Percentiles rank a stretch among this genome's conserved stretches.
phyloP scores from a whole-genome alignment of 1,140 invertebrate species.

The Danaus plexippus region DNA sequence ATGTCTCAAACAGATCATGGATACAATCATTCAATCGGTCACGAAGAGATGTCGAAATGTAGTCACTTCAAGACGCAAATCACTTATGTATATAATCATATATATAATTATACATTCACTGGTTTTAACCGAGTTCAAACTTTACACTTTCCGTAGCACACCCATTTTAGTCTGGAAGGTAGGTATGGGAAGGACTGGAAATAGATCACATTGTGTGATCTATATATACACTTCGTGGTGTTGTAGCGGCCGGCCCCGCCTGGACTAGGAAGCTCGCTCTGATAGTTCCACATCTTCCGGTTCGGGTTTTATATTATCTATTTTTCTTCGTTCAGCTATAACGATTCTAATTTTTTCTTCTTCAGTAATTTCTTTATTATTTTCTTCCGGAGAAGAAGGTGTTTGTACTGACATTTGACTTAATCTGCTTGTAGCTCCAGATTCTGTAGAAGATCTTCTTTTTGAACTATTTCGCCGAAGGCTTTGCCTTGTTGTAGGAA shows the following conservation, averaged over 20 bases:
- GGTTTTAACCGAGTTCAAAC: constrained; percentile 55
- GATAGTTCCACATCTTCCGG: constrained; percentile 58
- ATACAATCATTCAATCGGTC: constrained; percentile 24
- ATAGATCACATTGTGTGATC: constrained; percentile 20
- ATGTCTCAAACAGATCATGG: constrained; percentile 22
- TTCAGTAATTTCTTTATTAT: constrained; percentile 47
- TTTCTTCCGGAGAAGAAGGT: constrained; percentile 30
- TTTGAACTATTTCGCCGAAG: constrained; percentile 38
- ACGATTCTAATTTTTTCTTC: constrained; percentile 68
- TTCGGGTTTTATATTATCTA: constrained; percentile 54
- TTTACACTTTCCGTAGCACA: constrained; percentile 37
- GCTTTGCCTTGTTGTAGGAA: constrained; percentile 48
- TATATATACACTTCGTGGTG: constrained; percentile 68
- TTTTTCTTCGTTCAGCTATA: constrained; percentile 66
- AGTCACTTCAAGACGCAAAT: constrained; percentile 9
- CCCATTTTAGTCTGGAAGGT: constrained; percentile 26
- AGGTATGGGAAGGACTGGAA: constrained; percentile 21
- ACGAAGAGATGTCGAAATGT: constrained; percentile 15
- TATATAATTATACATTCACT: constrained; percentile 27
- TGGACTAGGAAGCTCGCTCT: constrained; percentile 66
- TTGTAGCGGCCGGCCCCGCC: constrained; percentile 65
- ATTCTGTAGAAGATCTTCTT: constrained; percentile 48
- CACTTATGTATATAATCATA: constrained; percentile 12
- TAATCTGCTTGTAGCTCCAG: constrained; percentile 36
- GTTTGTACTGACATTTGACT: constrained; percentile 36